Conservation (phyloP, 2,113 vertebrate species). For the Indicator maculatus region DNA sequence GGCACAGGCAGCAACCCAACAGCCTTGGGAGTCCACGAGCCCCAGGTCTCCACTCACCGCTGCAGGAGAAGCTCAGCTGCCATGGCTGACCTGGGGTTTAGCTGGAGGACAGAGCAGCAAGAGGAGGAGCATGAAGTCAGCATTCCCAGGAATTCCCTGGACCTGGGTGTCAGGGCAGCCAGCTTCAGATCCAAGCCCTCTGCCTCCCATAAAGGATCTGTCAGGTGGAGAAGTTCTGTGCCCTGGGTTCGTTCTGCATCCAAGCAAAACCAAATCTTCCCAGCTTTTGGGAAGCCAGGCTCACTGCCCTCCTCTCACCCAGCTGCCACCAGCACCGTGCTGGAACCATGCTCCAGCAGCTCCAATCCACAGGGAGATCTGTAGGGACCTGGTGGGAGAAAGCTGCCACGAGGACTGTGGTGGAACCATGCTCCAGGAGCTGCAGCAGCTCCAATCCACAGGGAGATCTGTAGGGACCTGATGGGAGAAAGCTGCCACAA, state of each 20-base stretch:
- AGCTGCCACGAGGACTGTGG: rapidly evolving
- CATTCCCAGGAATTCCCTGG: constrained; percentile 59
- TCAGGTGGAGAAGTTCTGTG: neutral
- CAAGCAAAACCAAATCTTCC: neutral
- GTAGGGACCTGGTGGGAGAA: neutral
- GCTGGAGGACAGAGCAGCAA: constrained; percentile 56
- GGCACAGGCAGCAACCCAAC: constrained; percentile 31
- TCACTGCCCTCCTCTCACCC: neutral
- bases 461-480: neutral
- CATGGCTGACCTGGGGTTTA: constrained; percentile 33
- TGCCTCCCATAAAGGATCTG: neutral
- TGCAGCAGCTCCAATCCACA: neutral
- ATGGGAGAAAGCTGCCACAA: neutral
- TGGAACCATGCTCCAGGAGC: neutral
- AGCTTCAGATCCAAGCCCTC: neutral
- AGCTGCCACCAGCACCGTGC: rapidly evolving
- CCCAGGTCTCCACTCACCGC: neutral
- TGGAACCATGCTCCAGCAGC: neutral
- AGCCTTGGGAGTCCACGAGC: neutral
- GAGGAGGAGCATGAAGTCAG: constrained; percentile 52
- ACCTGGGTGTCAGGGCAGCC: neutral
- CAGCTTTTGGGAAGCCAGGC: neutral
- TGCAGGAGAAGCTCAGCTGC: constrained; percentile 38
- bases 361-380: neutral
- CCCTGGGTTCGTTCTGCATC: neutral